Evolutionary conservation across 2,797 vertebrate species (phyloP), one percentile per base, ranked within the genome.

Genomic region (Thunnus albacares): DNA sequence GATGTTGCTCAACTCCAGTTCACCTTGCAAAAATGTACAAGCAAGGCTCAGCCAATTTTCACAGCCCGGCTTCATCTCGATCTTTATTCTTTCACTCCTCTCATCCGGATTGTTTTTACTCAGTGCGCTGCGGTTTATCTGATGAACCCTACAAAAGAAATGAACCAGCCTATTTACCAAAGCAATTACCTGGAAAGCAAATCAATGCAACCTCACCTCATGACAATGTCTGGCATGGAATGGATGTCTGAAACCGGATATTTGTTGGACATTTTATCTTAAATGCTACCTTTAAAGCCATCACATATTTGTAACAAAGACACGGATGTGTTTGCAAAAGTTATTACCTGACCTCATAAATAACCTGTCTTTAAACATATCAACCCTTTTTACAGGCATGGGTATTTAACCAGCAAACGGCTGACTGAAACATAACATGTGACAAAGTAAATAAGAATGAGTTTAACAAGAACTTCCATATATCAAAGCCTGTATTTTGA

Each of bases 361-460:
- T 26, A 71, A 76, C 51, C 33, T 1, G 13, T 52, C 58, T 75
- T 69, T 17, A 61, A 66, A 60, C 41, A 72, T 68, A 67, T 35
- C 52, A 26, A 65, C 6, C 17, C 22, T 33, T 76, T 86, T 85
- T 72, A 85, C 51, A 66, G 33, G 38, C 57, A 28, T 11, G 15
- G 51, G 24, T 68, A 38, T 91, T 87, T 75, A 75, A 87, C 55
- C 14, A 51, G 72, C 58, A 69, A 71, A 43, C 10, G 20, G 49
- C 28, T 64, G 7, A 13, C 57, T 22, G 53, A 5, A 71, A 74
- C 26, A 53, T 1, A 33, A 33, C 10, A n/a, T n/a, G 33, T 0
- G 70, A 38, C 51, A 38, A 33, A 22, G 51, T 73, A 87, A 88
- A 90, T 81, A 87, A 45, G 35, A 60, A 49, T n/a, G n/a, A 57